phyloP scores from a whole-genome alignment of 2,113 vertebrate species.

The Ophthalmolycus amberensis region DNA sequence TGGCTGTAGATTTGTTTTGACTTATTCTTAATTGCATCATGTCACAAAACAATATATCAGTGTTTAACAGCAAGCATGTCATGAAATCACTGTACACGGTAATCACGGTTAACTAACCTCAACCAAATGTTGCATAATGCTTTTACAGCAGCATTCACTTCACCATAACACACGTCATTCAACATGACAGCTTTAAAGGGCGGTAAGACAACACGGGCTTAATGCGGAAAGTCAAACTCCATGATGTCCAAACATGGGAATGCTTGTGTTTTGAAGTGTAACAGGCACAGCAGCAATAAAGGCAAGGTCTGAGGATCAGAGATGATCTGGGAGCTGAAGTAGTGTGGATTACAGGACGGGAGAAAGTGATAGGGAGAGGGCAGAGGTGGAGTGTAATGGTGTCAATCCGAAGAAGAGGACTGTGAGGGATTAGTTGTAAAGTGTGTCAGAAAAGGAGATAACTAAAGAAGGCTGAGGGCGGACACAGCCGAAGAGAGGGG shows the following conservation, averaged over 20 bases:
- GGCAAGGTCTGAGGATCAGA: slow-evolving; percentile 23
- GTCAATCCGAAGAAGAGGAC: slow-evolving; percentile 21
- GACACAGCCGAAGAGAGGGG: not conserved
- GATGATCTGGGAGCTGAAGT: slow-evolving; percentile 18
- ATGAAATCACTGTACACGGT: not conserved
- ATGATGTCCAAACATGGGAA: not conserved
- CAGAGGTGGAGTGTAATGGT: not conserved
- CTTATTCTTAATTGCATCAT: not conserved
- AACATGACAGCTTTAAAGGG: not conserved
- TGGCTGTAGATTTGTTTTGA: not conserved
- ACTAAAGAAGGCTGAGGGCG: not conserved
- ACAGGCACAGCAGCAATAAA: slow-evolving; percentile 12
- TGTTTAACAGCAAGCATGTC: not conserved
- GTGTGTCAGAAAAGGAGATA: not conserved
- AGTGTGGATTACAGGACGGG: slow-evolving; percentile 8
- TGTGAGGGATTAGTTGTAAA: slow-evolving; percentile 17
- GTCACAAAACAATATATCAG: not conserved
- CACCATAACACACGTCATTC: not conserved
- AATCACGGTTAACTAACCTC: not conserved
- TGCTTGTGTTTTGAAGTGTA: slow-evolving; percentile 15
- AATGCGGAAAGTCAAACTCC: not conserved
- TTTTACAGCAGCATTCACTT: not conserved
- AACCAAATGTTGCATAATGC: not conserved
- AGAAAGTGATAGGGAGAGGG: not conserved
- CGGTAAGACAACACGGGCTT: not conserved